Percentiles rank a stretch among this genome's conserved stretches.
Conservation (phyloP, 2,113 vertebrate genomes). For the Neofelis nebulosa region DNA sequence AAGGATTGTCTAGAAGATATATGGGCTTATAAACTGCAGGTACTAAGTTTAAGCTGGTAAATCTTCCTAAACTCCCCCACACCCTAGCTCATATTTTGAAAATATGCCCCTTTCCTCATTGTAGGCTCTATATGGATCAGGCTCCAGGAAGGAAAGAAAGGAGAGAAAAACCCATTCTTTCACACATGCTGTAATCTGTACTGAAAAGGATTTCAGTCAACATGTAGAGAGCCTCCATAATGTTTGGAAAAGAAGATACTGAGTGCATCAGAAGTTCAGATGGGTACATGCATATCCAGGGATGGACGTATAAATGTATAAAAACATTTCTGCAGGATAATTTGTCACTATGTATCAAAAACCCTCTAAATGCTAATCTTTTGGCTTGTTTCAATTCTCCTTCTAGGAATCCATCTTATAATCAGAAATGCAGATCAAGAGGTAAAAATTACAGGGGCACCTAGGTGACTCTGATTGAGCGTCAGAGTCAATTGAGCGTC, state of each 20-base stretch:
- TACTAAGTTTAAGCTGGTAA: neutral
- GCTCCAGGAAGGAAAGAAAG: neutral
- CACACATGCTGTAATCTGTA: neutral
- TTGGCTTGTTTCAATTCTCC: neutral
- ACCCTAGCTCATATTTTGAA: neutral
- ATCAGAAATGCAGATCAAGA: neutral
- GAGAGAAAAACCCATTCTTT: neutral
- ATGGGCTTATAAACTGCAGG: neutral
- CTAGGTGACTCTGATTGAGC: too few relatives aligned
- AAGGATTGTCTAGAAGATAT: neutral
- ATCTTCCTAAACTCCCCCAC: neutral
- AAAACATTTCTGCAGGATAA: neutral
- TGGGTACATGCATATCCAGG: neutral
- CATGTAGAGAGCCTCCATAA: neutral
- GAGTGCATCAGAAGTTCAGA: neutral
- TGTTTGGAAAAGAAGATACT: neutral
- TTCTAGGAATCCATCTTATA: neutral
- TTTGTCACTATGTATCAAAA: neutral
- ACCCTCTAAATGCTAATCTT: neutral
- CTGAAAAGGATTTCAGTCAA: neutral
- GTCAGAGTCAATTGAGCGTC: too few relatives aligned
- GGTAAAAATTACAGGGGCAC: neutral
- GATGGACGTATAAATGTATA: neutral
- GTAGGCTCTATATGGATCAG: neutral
- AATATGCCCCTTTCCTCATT: neutral